A percentile compares a stretch with the other conserved stretches of the same genome.
Conservation (phyloP, 2,888 invertebrate species). For the Chrysomela aeneicollis region DNA sequence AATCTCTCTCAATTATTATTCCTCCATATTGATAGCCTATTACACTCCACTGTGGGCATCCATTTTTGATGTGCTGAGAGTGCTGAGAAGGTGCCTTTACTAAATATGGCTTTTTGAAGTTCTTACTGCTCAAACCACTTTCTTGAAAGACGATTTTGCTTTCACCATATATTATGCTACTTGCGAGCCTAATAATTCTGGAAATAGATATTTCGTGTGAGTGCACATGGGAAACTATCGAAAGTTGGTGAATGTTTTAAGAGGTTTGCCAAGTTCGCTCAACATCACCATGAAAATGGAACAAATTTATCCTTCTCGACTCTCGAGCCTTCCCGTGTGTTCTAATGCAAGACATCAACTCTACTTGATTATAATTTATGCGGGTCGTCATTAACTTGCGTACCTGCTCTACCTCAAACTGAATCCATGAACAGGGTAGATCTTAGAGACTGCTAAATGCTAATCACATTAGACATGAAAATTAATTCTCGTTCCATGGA, state of each 20-base stretch:
- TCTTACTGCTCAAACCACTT: too few relatives aligned
- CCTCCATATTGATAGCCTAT: too few relatives aligned
- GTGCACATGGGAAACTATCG: slow-evolving; percentile 42
- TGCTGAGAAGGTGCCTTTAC: too few relatives aligned
- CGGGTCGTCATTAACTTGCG: slow-evolving; percentile 51
- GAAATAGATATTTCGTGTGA: not conserved
- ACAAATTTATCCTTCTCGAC: not conserved
- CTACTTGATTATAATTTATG: slow-evolving; percentile 55
- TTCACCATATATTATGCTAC: too few relatives aligned
- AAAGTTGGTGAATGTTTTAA: slow-evolving; percentile 52
- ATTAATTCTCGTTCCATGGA: not conserved
- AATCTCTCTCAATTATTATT: too few relatives aligned
- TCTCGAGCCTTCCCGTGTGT: slow-evolving; percentile 35
- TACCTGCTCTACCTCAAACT: slow-evolving; percentile 45
- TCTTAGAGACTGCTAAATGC: slow-evolving; percentile 1
- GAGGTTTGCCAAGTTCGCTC: slow-evolving; percentile 40
- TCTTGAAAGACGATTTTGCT: too few relatives aligned
- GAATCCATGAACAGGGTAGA: slow-evolving; percentile 45
- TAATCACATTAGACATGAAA: not conserved
- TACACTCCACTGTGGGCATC: too few relatives aligned
- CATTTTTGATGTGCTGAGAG: too few relatives aligned
- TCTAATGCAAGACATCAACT: slow-evolving; percentile 53
- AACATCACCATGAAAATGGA: slow-evolving; percentile 27
- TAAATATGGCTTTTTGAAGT: too few relatives aligned
- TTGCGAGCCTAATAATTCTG: too few relatives aligned